Conservation (phyloP, 2,797 vertebrate genomes). For the Sternotherus odoratus region DNA sequence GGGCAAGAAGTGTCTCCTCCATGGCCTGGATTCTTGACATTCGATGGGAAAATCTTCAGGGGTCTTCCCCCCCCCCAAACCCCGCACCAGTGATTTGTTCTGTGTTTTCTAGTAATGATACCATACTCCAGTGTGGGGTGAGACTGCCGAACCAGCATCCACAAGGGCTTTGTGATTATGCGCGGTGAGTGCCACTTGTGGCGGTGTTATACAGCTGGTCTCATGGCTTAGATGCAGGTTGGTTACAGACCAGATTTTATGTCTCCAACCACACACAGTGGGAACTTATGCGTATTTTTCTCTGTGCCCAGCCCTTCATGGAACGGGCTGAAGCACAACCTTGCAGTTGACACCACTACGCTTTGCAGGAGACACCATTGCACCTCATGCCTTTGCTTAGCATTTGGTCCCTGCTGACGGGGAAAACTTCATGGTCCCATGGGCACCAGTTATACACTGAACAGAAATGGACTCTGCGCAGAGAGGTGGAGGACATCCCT, state of each 20-base stretch:
- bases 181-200: not conserved
- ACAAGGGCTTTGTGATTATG: not conserved
- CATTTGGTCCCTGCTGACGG: not conserved
- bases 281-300: not conserved
- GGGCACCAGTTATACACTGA: not conserved
- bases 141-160: not conserved
- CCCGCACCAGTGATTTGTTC: too few species aligned
- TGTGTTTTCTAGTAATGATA: not conserved
- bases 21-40: not conserved
- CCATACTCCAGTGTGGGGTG: not conserved
- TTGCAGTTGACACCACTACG: not conserved
- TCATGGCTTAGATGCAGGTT: not conserved
- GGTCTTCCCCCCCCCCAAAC: not conserved
- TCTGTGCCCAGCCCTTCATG: not conserved
- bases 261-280: not conserved
- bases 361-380: not conserved
- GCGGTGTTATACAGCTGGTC: accelerated
- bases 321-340: not conserved
- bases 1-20: not conserved
- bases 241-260: not conserved
- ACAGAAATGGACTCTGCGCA: not conserved
- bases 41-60: not conserved
- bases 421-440: not conserved
- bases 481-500: not conserved
- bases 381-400: not conserved